A percentile compares a stretch with the other conserved stretches of the same genome.
phyloP scores from a whole-genome alignment of 2,113 vertebrate species.

The Chamaetylas fuelleborni region DNA sequence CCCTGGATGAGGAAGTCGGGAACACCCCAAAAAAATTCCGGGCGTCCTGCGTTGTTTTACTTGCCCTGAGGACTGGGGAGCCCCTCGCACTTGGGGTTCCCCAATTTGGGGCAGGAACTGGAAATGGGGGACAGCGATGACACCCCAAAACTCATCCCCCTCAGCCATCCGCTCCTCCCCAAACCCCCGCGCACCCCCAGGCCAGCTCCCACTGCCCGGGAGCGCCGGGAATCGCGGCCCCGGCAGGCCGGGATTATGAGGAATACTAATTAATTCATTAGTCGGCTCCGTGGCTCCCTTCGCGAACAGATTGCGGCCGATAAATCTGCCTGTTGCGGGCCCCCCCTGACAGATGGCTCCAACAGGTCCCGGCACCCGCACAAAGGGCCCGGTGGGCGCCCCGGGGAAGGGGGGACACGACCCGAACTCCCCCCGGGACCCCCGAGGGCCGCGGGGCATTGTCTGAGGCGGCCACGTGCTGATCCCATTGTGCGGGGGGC shows the following conservation, averaged over 20 bases:
- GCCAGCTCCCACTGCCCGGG: background rate
- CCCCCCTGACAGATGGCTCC: slow-evolving; percentile 55
- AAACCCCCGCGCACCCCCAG: background rate
- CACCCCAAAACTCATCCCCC: background rate
- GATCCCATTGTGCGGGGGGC: slow-evolving; percentile 15
- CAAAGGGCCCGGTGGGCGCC: background rate
- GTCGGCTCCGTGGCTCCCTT: background rate
- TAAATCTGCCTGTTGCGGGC: slow-evolving; percentile 56
- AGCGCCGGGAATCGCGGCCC: background rate
- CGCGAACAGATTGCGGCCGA: slow-evolving; percentile 51
- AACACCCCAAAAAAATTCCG: background rate
- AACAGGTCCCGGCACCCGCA: slow-evolving; percentile 49
- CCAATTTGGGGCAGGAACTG: background rate
- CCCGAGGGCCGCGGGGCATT: background rate
- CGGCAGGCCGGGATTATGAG: background rate
- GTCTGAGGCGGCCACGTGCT: background rate
- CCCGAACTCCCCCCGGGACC: background rate
- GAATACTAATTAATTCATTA: slow-evolving; percentile 57
- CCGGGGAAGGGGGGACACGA: background rate
- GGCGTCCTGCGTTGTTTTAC: fast-evolving
- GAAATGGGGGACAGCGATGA: background rate
- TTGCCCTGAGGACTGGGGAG: background rate
- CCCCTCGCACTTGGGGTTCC: background rate
- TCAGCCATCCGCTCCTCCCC: background rate
- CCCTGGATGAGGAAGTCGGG: no score